Conservation (phyloP, 2,888 invertebrate species). For the Hirtodrosophila histrioides region DNA sequence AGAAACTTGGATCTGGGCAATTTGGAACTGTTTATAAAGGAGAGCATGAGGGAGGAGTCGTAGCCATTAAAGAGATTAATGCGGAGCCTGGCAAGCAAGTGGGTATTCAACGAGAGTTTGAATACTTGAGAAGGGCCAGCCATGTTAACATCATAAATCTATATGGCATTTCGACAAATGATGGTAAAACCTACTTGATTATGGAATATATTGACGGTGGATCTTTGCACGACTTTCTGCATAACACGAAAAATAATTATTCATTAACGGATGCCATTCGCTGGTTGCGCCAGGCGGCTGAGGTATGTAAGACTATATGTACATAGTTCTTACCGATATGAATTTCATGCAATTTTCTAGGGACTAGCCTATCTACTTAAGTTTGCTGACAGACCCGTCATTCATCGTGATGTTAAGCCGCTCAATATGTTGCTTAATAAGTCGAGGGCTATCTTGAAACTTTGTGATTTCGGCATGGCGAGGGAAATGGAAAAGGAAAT, state of each 20-base stretch:
- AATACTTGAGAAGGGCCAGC: background rate
- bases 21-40: conserved; percentile 8
- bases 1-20: background rate
- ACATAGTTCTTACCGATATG: no score
- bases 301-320: background rate
- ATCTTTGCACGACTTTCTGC: background rate
- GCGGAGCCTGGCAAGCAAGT: accelerated
- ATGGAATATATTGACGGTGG: conserved; percentile 23
- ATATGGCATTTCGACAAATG: background rate
- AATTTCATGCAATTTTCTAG: background rate
- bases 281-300: conserved; percentile 17
- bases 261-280: background rate
- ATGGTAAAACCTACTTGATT: background rate
- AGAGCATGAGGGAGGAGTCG: background rate
- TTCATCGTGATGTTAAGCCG: conserved; percentile 20
- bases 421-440: conserved; percentile 12
- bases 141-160: conserved; percentile 3
- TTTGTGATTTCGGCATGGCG: conserved; percentile 31
- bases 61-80: conserved; percentile 9
- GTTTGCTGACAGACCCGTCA: accelerated
- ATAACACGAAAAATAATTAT: background rate
- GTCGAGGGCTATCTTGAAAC: background rate
- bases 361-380: background rate
- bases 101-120: background rate
- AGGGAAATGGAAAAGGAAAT: background rate